Base-by-base conservation (phyloP, 2,888 invertebrate species). In the Tipula unca region DNA sequence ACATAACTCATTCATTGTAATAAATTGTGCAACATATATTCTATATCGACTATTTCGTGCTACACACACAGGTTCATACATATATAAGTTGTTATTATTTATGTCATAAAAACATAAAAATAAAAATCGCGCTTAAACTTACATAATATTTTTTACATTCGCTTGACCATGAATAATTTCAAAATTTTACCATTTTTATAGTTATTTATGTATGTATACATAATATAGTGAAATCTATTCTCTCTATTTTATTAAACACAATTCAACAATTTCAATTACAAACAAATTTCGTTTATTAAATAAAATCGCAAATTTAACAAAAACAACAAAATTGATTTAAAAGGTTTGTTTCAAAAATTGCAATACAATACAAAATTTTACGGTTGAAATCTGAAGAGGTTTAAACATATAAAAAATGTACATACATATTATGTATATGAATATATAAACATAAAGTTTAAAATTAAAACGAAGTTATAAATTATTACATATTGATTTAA, bases 171-270 rank as follows among this genome's bases (percentile, higher is more conserved):
- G 25, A 69, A 69, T 69, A 69, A 69, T 69, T 69, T 69, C 69
- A 69, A 69, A 69, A 69, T 69, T 69, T 69, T 69, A 20, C 69
- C 69, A 69, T 69, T 69, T n/a, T n/a, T n/a, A n/a, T n/a, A n/a
- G n/a, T n/a, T n/a, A n/a, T n/a, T n/a, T n/a, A n/a, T n/a, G n/a
- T n/a, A n/a, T n/a, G n/a, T n/a, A n/a, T 25, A 2, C 2, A 4
- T 39, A 13, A 17, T 25, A 20, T 69, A 25, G 20, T 69, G 69
- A 69, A 69, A 69, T 69, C 69, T 69, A 25, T 69, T 69, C 69
- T 25, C 25, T 20, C 69, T 69, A 69, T 69, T 69, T 69, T 69
- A 48, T 17, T n/a, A n/a, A n/a, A n/a, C n/a, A n/a, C n/a, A n/a
- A n/a, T n/a, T 39, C 39, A 39, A 48, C 48, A 39, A 39, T 39